A percentile compares a stretch with the other conserved stretches of the same genome.
phyloP scores from a whole-genome alignment of 2,113 vertebrate species.

The Triplophysa rosa region DNA sequence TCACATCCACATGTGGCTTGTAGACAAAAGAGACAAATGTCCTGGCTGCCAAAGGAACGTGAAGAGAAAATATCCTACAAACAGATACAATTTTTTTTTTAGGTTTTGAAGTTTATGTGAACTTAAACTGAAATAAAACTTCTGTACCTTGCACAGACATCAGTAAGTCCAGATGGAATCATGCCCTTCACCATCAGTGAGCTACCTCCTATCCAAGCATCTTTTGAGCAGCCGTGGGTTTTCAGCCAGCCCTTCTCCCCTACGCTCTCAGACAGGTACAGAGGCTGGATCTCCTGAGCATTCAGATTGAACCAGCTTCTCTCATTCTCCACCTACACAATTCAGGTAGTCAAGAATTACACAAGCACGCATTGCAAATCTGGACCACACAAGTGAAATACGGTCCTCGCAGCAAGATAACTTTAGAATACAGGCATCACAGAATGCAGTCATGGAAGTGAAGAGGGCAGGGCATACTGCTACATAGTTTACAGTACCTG shows the following conservation, averaged over 20 bases:
- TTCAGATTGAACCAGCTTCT: conserved; percentile 85
- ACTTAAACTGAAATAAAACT: background rate
- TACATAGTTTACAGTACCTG: conserved; percentile 69
- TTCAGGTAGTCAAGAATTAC: background rate
- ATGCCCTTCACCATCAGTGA: conserved; percentile 82
- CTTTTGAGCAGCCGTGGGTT: conserved; percentile 77
- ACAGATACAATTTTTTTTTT: background rate
- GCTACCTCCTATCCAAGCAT: conserved; percentile 86
- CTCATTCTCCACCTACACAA: conserved; percentile 71
- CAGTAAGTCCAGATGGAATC: conserved; percentile 64
- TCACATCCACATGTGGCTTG: conserved; percentile 67
- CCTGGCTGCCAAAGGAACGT: conserved; percentile 71
- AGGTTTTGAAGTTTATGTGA: background rate
- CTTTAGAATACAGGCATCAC: background rate
- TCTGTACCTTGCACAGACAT: conserved; percentile 73
- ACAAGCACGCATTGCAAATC: background rate
- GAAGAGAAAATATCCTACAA: conserved; percentile 86
- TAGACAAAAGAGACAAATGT: conserved; percentile 80
- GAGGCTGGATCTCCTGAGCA: conserved; percentile 85
- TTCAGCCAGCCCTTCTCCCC: conserved; percentile 68
- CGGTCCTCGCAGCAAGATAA: background rate
- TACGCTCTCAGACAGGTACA: conserved; percentile 66
- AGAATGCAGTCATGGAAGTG: no score
- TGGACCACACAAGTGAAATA: background rate
- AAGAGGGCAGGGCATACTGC: no score